Conservation (phyloP, 2,113 vertebrate species). For the Psilopsiagon aurifrons region DNA sequence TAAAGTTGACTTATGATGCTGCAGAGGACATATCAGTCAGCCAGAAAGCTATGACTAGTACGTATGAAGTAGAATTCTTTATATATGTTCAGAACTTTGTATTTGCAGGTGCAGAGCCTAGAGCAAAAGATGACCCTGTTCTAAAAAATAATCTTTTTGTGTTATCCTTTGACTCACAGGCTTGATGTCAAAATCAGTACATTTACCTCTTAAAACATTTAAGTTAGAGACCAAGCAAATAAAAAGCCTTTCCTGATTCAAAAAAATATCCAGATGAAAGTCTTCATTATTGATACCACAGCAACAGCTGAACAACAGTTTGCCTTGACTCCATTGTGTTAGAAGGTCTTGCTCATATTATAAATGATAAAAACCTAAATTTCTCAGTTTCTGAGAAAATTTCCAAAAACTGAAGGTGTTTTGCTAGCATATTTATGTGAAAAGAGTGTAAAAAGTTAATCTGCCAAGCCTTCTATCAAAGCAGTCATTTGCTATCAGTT, state of each 20-base stretch:
- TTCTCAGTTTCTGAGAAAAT: background rate
- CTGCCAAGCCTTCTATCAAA: background rate
- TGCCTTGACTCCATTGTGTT: background rate
- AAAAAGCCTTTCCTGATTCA: background rate
- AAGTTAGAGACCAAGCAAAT: background rate
- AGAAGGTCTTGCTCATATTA: background rate
- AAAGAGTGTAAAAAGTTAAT: background rate
- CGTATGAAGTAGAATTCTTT: background rate
- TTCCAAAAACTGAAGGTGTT: background rate
- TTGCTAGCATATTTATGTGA: background rate
- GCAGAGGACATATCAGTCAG: background rate
- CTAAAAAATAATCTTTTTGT: background rate
- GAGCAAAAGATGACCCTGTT: rapidly evolving
- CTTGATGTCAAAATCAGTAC: background rate
- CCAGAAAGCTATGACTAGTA: background rate
- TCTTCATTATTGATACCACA: background rate
- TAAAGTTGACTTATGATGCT: background rate
- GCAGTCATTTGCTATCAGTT: background rate
- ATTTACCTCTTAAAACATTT: background rate
- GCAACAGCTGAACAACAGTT: rapidly evolving
- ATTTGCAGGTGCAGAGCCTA: background rate
- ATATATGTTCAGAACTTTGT: background rate
- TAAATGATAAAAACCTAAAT: background rate
- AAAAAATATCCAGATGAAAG: background rate
- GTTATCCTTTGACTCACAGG: background rate